A percentile compares a stretch with the other conserved stretches of the same genome.
phyloP scores from a whole-genome alignment of 2,113 vertebrate species.

The Morone saxatilis region DNA sequence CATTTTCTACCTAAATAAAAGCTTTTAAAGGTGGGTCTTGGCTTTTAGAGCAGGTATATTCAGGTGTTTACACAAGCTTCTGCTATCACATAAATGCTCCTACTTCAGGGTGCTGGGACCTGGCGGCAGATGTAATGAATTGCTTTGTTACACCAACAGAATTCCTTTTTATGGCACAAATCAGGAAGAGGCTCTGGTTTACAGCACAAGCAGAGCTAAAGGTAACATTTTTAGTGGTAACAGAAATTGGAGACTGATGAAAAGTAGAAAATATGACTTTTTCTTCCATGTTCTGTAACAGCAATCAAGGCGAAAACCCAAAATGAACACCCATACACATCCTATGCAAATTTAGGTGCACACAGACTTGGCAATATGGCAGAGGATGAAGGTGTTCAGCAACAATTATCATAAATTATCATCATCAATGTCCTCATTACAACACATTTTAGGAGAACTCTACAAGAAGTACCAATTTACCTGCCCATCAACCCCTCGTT shows the following conservation, averaged over 20 bases:
- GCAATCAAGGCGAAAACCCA: not conserved
- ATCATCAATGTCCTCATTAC: constrained; percentile 10
- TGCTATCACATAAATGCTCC: not conserved
- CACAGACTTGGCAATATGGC: not conserved
- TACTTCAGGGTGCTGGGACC: not conserved
- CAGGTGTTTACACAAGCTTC: not conserved
- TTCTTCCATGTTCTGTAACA: not conserved
- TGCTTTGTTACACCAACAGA: not conserved
- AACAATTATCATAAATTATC: constrained; percentile 12
- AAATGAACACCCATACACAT: not conserved
- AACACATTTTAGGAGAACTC: constrained; percentile 21
- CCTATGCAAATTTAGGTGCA: not conserved
- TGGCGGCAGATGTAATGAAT: not conserved
- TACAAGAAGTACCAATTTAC: constrained; percentile 18
- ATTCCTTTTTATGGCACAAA: not conserved
- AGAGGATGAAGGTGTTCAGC: not conserved
- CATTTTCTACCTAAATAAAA: constrained; percentile 23
- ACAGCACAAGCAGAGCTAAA: not conserved
- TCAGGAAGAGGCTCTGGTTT: not conserved
- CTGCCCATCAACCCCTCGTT: constrained; percentile 23
- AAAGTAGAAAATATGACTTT: not conserved
- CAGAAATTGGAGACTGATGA: not conserved
- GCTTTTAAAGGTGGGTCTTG: not conserved
- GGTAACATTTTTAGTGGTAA: not conserved
- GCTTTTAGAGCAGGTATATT: constrained; percentile 8